These are phyloP conservation scores for Monomorium pharaonis DNA, from an alignment of 1,140 invertebrate species.

Conservation along the genomic window DNA sequence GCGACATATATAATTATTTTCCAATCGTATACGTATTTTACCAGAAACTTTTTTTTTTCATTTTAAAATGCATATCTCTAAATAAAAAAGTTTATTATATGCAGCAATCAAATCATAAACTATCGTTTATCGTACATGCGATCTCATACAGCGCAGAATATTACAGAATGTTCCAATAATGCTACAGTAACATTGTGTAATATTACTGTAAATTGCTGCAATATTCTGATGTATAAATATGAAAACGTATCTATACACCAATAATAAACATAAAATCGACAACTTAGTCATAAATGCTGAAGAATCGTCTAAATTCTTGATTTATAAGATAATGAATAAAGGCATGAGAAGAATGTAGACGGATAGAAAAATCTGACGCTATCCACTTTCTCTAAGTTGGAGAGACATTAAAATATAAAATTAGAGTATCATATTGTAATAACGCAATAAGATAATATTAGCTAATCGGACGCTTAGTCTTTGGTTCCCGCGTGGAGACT, in stretches of 20 bases:
- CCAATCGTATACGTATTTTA: neutral
- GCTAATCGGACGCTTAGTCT: slow-evolving; percentile 46
- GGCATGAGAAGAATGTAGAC: neutral
- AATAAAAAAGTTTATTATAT: neutral
- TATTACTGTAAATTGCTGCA: too few species aligned
- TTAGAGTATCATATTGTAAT: neutral
- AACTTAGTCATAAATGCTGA: neutral
- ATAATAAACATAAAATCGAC: slow-evolving; percentile 5
- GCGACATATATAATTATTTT: neutral
- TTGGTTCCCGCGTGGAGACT: slow-evolving; percentile 51
- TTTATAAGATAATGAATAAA: neutral
- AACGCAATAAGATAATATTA: slow-evolving; percentile 7
- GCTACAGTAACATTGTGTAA: too few species aligned
- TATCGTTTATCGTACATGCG: neutral
- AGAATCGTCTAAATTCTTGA: neutral
- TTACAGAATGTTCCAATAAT: too few species aligned
- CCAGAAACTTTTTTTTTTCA: neutral
- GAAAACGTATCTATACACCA: neutral
- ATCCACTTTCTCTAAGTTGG: neutral
- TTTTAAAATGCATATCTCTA: neutral
- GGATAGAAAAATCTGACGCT: neutral
- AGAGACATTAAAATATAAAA: slow-evolving; percentile 35
- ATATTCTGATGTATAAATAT: too few species aligned
- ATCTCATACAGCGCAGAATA: too few species aligned
- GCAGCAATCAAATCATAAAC: slow-evolving; percentile 41